Evolutionary conservation across 2,797 vertebrate species (phyloP).

Genomic region (Buphagus erythrorhynchus): DNA sequence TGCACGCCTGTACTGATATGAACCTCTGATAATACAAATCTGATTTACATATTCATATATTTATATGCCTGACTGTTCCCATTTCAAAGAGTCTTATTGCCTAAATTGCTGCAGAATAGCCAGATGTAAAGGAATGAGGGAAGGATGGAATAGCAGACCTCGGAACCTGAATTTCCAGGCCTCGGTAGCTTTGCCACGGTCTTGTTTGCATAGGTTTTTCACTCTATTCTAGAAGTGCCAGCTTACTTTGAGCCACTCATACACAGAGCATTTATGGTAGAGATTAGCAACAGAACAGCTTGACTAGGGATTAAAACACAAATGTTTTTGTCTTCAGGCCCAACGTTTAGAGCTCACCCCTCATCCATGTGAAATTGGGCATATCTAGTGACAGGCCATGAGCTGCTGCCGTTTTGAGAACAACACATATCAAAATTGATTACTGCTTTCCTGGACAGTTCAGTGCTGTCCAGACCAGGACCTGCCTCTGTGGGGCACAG

Average conservation of each 20-base stretch:
- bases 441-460: background rate
- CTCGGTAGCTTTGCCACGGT: background rate
- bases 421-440: background rate
- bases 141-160: conserved; percentile 14
- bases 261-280: fast-evolving
- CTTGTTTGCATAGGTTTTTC: background rate
- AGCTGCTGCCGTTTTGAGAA: background rate
- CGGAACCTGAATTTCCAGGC: conserved; percentile 60
- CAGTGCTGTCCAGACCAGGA: background rate
- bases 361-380: background rate
- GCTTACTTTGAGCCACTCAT: background rate
- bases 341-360: background rate
- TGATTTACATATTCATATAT: conserved; percentile 48
- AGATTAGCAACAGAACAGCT: background rate
- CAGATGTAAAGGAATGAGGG: conserved; percentile 30
- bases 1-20: conserved; percentile 10
- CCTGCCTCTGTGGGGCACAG: background rate
- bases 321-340: background rate
- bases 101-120: conserved; percentile 52
- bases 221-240: background rate
- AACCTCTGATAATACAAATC: conserved; percentile 31
- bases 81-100: conserved; percentile 59
- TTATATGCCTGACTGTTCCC: conserved; percentile 34
- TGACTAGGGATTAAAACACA: background rate
- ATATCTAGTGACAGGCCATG: background rate